Conservation (phyloP, 1,140 invertebrate genomes). For the Drosophila carrolli region DNA sequence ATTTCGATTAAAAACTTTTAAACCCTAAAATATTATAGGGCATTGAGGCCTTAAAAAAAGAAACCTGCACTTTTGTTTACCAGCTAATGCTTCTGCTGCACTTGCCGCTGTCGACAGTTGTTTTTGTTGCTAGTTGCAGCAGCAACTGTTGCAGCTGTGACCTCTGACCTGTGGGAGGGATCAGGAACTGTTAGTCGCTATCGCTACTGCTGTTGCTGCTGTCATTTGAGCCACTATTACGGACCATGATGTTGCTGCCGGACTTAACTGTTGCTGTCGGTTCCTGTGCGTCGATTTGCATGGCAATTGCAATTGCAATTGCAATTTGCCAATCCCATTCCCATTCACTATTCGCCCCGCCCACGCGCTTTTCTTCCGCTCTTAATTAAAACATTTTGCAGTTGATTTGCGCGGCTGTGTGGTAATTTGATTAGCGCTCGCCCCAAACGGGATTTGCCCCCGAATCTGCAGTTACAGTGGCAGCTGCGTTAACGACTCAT, state of each 20-base stretch:
- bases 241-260: slow-evolving; percentile 6
- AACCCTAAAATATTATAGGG: too few species aligned
- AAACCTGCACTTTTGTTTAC: not conserved
- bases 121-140: slow-evolving; percentile 5
- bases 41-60: too few species aligned
- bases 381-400: slow-evolving; percentile 59
- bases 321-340: slow-evolving; percentile 26
- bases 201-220: not conserved
- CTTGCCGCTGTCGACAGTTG: slow-evolving; percentile 1
- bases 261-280: slow-evolving; percentile 25
- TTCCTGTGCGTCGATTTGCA: slow-evolving; percentile 26
- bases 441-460: not conserved
- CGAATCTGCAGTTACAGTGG: not conserved
- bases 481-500: slow-evolving; percentile 18
- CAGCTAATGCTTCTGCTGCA: not conserved
- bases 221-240: slow-evolving; percentile 3
- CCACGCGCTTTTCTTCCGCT: slow-evolving; percentile 9
- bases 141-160: slow-evolving; percentile 17
- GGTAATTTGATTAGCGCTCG: slow-evolving; percentile 63
- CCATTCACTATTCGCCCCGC: not conserved
- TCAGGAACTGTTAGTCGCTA: slow-evolving; percentile 10
- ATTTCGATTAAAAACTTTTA: too few species aligned
- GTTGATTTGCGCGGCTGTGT: slow-evolving; percentile 34
- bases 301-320: slow-evolving; percentile 37
- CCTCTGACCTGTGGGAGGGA: slow-evolving; percentile 11